A percentile compares a stretch with the other conserved stretches of the same genome.
These are phyloP conservation scores for Tupaia chinensis DNA, from an alignment of 2,113 vertebrate species.

Conservation along the genomic window DNA sequence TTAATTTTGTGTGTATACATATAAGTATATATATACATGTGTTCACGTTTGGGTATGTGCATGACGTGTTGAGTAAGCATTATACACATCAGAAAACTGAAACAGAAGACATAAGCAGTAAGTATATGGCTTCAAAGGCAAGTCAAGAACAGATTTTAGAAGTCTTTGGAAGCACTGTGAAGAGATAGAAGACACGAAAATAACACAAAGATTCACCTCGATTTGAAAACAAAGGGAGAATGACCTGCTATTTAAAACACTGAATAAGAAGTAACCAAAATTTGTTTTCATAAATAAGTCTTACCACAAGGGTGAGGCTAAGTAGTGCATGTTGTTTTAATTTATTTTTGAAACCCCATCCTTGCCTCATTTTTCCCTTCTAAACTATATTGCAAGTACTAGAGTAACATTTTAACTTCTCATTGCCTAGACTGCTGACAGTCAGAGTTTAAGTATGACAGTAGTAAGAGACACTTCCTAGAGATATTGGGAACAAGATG, in stretches of 20 bases:
- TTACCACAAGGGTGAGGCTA: not conserved
- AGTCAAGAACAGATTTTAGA: not conserved
- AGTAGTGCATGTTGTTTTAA: not conserved
- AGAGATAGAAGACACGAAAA: conserved; percentile 49
- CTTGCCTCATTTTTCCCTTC: not conserved
- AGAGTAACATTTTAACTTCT: not conserved
- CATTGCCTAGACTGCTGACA: not conserved
- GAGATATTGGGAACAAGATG: not conserved
- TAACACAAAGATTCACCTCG: not conserved
- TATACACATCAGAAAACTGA: not conserved
- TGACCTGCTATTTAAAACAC: conserved; percentile 24
- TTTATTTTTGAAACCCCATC: not conserved
- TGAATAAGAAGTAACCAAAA: not conserved
- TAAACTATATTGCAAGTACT: not conserved
- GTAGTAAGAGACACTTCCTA: not conserved
- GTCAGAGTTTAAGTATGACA: not conserved
- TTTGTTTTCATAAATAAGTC: conserved; percentile 5
- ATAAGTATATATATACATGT: not conserved
- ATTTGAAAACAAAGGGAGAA: not conserved
- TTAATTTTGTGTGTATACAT: not conserved
- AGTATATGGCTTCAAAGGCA: not conserved
- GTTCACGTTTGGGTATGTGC: not conserved
- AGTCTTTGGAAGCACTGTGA: conserved; percentile 13
- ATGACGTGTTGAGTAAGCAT: not conserved
- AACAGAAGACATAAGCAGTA: not conserved